These are phyloP conservation scores for Carcharodon carcharias DNA, from an alignment of 2,797 vertebrate genomes.

Conservation along the genomic window DNA sequence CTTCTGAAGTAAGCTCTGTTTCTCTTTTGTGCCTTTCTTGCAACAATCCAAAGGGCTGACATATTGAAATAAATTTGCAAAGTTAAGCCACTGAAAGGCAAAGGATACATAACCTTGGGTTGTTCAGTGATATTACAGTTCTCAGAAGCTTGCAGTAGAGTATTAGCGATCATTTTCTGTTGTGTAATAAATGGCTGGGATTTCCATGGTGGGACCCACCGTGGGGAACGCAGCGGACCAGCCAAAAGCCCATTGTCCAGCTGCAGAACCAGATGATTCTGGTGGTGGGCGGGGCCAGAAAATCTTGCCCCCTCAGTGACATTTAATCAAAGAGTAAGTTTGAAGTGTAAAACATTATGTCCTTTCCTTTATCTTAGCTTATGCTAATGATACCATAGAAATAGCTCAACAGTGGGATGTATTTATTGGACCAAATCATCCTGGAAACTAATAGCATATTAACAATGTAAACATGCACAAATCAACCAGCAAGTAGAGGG, in stretches of 20 bases:
- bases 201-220: too few relatives aligned
- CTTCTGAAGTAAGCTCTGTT: not conserved
- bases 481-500: not conserved
- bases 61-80: not conserved
- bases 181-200: not conserved
- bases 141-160: not conserved
- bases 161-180: not conserved
- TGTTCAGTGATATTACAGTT: not conserved
- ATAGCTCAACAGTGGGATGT: not conserved
- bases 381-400: not conserved
- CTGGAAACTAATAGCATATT: not conserved
- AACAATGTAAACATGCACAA: not conserved
- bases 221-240: too few relatives aligned
- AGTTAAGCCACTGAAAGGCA: too few relatives aligned
- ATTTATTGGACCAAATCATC: not conserved
- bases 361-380: not conserved
- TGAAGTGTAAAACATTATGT: not conserved
- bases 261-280: too few relatives aligned
- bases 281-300: too few relatives aligned
- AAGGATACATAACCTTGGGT: not conserved
- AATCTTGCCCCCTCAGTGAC: not conserved
- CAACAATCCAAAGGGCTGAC: not conserved
- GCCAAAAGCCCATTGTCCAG: too few relatives aligned
- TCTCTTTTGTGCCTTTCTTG: not conserved
- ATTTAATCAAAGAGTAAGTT: not conserved